These are phyloP conservation scores for Microdon myrmicae DNA, from an alignment of 2,888 invertebrate genomes.

Conservation along the genomic window DNA sequence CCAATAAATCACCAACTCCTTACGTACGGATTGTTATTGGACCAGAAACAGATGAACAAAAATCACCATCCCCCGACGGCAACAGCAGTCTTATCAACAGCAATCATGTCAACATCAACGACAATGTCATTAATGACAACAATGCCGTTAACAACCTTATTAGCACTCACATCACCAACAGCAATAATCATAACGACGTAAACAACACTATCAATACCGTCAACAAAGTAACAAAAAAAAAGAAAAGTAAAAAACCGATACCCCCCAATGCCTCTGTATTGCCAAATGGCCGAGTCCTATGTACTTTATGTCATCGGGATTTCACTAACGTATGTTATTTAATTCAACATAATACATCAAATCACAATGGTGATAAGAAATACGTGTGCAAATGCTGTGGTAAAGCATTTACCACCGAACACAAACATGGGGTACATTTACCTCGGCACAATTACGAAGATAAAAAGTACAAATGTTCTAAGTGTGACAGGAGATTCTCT, in stretches of 20 bases:
- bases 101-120: conserved; percentile 56
- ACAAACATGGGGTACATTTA: conserved; percentile 78
- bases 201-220: conserved; percentile 34
- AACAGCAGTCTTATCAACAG: conserved; percentile 50
- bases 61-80: conserved; percentile 61
- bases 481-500: conserved; percentile 88
- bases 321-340: conserved; percentile 89
- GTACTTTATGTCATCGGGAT: conserved; percentile 83
- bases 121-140: conserved; percentile 64
- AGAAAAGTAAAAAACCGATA: conserved; percentile 54
- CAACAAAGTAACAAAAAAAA: conserved; percentile 52
- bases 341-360: conserved; percentile 90
- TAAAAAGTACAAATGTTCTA: conserved; percentile 86
- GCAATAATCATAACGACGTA: conserved; percentile 17
- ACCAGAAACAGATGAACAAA: conserved; percentile 63
- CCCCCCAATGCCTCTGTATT: conserved; percentile 57
- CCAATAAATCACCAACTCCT: conserved; percentile 56
- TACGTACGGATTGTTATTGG: conserved; percentile 58
- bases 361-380: conserved; percentile 87
- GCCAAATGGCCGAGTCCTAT: conserved; percentile 69
- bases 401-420: conserved; percentile 81
- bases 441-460: conserved; percentile 80
- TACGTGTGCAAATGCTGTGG: conserved; percentile 87
- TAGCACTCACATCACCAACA: conserved; percentile 44
- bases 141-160: conserved; percentile 55